Evolutionary conservation across 2,888 invertebrate genomes (phyloP), one percentile per base, ranked within the genome.

Genomic region (Seira ritae): DNA sequence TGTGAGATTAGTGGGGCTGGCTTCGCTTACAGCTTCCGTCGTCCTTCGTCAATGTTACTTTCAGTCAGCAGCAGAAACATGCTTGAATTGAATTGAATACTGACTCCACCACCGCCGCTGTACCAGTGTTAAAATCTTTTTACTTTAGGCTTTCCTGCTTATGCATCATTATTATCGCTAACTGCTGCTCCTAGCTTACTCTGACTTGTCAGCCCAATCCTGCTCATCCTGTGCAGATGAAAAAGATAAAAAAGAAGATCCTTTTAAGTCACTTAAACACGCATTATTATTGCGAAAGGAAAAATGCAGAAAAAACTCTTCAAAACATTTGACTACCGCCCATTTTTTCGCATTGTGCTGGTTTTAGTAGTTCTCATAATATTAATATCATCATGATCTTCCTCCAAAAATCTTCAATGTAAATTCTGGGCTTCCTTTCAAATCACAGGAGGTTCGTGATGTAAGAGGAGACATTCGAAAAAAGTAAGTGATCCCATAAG

Each of bases 221-320:
- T 84, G 79, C 79, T 84, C 84, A 84, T 84, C 84, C 84, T 84
- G 84, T 84, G 67, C 1, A 84, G 84, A 84, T 79, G 79, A 84
- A 79, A 83, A 73, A 79, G 73, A 62, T 20, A 62, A 62, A 62
- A 84, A 84, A 84, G 72, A 79, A 79, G 84, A 84, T 84, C 84
- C 84, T 84, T 79, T 70, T 79, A 79, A 84, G 84, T 84, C 75
- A 84, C 84, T 73, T 62, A 62, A 20, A 20, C 22, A 22, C 1
- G 19, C 62, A 62, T 19, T 62, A 62, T 19, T 62, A 83, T 83
- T 73, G 83, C 69, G 73, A 78, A 78, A 2, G 20, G 22, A 62
- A 69, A 19, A 24, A 69, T 69, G 69, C 69, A 42, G 73, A 68
- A 82, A 46, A 73, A 22, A 37, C 60, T 19, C 69, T 22, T 69